Base-by-base conservation (phyloP, 2,113 vertebrate genomes). In the Chiloscyllium plagiosum region DNA sequence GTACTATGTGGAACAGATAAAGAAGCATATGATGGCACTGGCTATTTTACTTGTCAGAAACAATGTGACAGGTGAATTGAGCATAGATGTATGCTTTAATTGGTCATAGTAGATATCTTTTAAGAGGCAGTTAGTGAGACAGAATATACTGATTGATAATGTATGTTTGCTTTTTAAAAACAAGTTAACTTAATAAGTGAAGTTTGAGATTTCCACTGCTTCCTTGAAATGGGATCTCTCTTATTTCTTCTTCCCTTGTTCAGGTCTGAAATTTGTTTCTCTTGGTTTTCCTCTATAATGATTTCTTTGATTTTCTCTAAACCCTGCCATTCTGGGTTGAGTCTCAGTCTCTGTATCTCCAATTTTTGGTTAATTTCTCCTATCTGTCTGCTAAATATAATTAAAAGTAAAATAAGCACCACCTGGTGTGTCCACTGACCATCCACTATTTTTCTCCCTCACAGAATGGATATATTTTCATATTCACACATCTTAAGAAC, bases 41-140 rank as follows among this genome's bases (percentile, higher is more conserved):
- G 99, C 95, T 97, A 98, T 97, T 99, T 99, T 97, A 98, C 98
- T 24, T 99, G 99, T 97, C 97, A 98, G 96, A 99, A 98, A 96
- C 97, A 96, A 68, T 99, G 99, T 97, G 98, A 97, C 96, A 99
- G 98, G 99, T 99, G 98, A 70, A 26, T 93, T 66, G 33, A 93
- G 80, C 33, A 33, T 33, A 20, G 15, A 90, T 65, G 87, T 17
- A 22, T n/a, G n/a, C 2, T 47, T 83, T 66, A 5, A 92, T 5
- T 37, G 20, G 66, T n/a, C n/a, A 5, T 68, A 2, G 61, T 19
- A 26, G 12, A 90, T 17, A 1, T 89, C 6, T 1, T 6, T 56
- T 20, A 87, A 5, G 87, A 33, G n/a, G 61, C 61, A 15, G 29
- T 37, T 8, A 92, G 0, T 93, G 56, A 92, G 61, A 66, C 33